Evolutionary conservation across 2,797 vertebrate species (phyloP), one percentile per base, ranked within the genome.

Genomic region (Bradypus variegatus): DNA sequence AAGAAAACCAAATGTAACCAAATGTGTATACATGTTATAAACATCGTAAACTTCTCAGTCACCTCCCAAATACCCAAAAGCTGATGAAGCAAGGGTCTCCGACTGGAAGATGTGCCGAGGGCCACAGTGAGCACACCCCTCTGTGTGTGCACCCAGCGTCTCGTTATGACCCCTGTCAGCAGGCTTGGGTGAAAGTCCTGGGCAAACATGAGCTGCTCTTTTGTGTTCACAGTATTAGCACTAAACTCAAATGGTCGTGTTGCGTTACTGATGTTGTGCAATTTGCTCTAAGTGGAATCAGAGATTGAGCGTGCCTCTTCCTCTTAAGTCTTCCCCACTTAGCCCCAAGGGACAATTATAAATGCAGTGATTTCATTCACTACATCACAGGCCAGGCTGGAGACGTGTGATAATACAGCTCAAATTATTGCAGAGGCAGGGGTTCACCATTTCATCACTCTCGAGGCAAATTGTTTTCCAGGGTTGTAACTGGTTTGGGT

Each of bases 81-180:
- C 21, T 18, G 50, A 41, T 29, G 45, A 88, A 11, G 41, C 13
- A 62, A 25, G 45, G 3, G 1, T 67, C 36, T 75, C 29, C 16
- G 21, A 23, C 11, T 10, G 8, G 33, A 29, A 50, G 58, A 29
- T 4, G 38, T 23, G 36, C 90, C 73, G 41, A 13, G 48, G 77
- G 23, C 21, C 3, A 21, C 55, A 33, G 85, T n/a, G 18, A 48
- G 16, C 6, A 50, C 8, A 13, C 50, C 14, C 11, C 50, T 50
- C 50, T 14, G 0, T 25, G 10, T 8, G 29, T 27, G 18, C 33
- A 0, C 7, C 50, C 0, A 1, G 9, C 14, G 10, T 21, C 36
- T 55, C 33, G 8, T 19, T 38, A 25, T 23, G 45, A 29, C 2
- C 11, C 14, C 33, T n/a, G 41, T n/a, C 53, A n/a, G 69, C n/a